Evolutionary conservation across 2,888 invertebrate species (phyloP).

Genomic region (Conus canariensis): DNA sequence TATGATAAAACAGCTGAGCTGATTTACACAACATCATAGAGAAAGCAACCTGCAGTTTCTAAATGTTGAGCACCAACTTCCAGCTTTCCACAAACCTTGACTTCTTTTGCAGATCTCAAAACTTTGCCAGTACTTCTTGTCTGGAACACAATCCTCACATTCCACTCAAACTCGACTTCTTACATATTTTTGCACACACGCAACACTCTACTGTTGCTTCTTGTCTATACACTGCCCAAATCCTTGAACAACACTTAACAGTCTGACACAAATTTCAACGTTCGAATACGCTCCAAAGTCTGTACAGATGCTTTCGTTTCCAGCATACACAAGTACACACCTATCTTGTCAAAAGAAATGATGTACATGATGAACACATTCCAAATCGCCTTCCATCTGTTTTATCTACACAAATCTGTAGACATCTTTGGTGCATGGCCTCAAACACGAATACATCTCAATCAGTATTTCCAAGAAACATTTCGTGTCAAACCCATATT

Average conservation of each 20-base stretch:
- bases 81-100: neutral
- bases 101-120: neutral
- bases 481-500: neutral
- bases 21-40: neutral
- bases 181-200: too few species aligned
- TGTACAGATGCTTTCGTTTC: too few species aligned
- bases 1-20: neutral
- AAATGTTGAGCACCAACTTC: neutral
- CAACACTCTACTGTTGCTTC: too few species aligned
- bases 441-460: neutral
- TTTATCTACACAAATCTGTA: neutral
- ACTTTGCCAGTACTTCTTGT: too few species aligned
- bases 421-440: neutral
- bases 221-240: too few species aligned
- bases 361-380: neutral
- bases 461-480: neutral
- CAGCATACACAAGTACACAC: neutral
- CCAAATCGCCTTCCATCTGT: neutral
- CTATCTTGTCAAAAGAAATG: neutral
- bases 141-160: too few species aligned
- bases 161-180: too few species aligned
- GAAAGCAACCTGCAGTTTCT: neutral
- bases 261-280: too few species aligned
- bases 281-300: too few species aligned
- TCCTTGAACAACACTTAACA: too few species aligned